Evolutionary conservation across 23 tunicate species (phyloP).

Genomic region (Halocynthia roretzi): DNA sequence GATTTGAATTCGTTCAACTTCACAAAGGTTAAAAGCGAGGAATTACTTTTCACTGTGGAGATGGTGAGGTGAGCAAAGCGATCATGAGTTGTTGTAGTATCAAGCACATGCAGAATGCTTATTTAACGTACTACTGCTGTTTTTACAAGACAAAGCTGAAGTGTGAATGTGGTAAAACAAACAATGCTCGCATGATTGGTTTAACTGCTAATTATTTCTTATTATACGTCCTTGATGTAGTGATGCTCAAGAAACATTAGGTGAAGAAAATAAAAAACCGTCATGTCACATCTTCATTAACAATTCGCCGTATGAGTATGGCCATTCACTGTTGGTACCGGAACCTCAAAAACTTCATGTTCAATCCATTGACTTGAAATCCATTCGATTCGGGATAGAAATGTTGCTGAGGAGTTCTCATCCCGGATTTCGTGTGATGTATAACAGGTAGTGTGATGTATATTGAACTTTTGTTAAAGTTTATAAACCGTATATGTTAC

Average conservation of each 20-base stretch:
- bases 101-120: too few species aligned
- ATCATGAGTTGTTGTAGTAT: too few species aligned
- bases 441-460: not conserved
- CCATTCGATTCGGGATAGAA: constrained; percentile 14
- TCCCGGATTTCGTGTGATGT: constrained; percentile 29
- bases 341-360: not conserved
- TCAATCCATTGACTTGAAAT: constrained; percentile 6
- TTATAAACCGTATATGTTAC: too few species aligned
- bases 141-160: too few species aligned
- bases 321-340: constrained; percentile 20
- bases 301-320: constrained; percentile 25
- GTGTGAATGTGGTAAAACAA: too few species aligned
- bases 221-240: too few species aligned
- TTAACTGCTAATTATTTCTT: too few species aligned
- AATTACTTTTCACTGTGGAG: not conserved
- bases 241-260: too few species aligned
- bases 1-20: constrained; percentile 15
- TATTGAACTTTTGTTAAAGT: too few species aligned
- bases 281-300: not conserved
- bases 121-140: too few species aligned
- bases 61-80: not conserved
- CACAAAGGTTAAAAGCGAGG: constrained; percentile 11
- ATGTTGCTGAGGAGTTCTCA: constrained; percentile 18
- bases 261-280: too few species aligned
- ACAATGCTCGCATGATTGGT: too few species aligned